Base-by-base conservation (phyloP, 53 echinoderm and acorn worm species). In the Luidia sarsii region DNA sequence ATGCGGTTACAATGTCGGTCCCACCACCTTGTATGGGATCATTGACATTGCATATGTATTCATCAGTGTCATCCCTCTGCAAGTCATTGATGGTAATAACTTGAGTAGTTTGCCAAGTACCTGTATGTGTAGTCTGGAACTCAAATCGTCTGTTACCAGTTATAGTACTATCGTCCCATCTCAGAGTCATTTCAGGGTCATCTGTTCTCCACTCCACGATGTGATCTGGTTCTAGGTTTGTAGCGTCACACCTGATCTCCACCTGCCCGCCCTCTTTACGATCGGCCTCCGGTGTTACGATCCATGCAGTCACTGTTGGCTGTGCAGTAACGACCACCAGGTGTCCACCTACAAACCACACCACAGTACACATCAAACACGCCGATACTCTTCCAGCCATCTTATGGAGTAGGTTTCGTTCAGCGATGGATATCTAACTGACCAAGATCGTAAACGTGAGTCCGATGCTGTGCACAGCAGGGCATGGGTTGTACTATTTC, bases 1-100 rank as follows among this genome's bases (percentile, higher is more conserved):
- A 54, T 36, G 56, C 13, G 3, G 38, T 39, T 56, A 72, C 13
- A 56, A 37, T 39, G 27, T 3, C 0, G 25, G 0, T 2, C 22
- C 72, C 72, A 25, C 72, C 72, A 0, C 2, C 3, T 0, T 9
- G 3, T 39, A 54, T 35, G 7, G 39, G 56, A 7, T 56, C 16
- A 0, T 6, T 35, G 18, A 72, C 72, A 38, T 72, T 22, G 37
- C 72, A 72, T 38, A 72, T 11, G 39, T 72, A 72, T 56, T 72
- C 57, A 39, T 56, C 56, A 39, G 54, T 36, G 56, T 72, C 61
- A 7, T 45, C 61, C 13, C 30, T 61, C 60, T 75, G 75, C 61
- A 30, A 18, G 43, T 75, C 50, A 46, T 23, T 61, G 32, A 75
- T 61, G n/a, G 30, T 75, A 10, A 75, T 46, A 21, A 33, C 13